Percentiles rank a stretch among this genome's conserved stretches.
phyloP scores from a whole-genome alignment of 2,113 vertebrate genomes.

The Capricornis sumatraensis region DNA sequence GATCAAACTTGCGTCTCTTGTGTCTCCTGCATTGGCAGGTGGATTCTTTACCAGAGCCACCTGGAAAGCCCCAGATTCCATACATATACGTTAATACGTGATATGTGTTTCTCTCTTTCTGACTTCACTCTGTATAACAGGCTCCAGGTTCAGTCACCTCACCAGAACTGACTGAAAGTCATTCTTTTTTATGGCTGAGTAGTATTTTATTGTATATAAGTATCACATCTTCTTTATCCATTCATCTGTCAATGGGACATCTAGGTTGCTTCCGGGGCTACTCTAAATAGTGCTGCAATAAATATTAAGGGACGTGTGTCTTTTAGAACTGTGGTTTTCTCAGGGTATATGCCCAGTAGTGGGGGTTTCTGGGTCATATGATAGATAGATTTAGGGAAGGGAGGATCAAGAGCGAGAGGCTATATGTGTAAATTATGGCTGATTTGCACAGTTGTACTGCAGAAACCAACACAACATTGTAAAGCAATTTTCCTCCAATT shows the following conservation, averaged over 20 bases:
- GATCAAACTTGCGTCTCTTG: background rate
- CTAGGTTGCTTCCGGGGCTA: rapidly evolving
- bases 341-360: background rate
- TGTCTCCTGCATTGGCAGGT: background rate
- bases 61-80: background rate
- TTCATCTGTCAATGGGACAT: background rate
- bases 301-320: background rate
- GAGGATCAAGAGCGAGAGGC: background rate
- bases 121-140: background rate
- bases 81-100: rapidly evolving
- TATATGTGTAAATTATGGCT: background rate
- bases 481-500: background rate
- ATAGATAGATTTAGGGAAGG: background rate
- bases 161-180: background rate
- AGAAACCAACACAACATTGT: background rate
- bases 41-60: background rate
- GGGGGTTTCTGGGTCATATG: background rate
- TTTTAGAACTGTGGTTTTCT: background rate
- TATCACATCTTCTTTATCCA: background rate
- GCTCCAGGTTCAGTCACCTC: background rate
- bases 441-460: background rate
- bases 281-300: background rate
- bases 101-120: background rate
- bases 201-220: background rate
- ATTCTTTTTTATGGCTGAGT: background rate